phyloP scores from a whole-genome alignment of 2,888 invertebrate genomes.

The Apamea crenata region DNA sequence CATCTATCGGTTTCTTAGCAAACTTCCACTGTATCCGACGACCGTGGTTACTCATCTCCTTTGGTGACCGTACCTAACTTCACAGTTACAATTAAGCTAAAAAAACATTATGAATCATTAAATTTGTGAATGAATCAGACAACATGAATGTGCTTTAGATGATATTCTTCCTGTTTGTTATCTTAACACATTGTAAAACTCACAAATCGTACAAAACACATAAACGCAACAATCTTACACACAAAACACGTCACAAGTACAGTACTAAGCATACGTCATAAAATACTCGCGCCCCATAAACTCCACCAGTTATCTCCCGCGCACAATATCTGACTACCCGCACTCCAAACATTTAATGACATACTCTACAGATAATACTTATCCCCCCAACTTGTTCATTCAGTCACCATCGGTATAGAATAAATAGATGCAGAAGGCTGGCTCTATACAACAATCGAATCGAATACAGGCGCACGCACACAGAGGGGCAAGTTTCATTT shows the following conservation, averaged over 20 bases:
- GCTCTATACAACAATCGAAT: background rate
- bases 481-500: too few relatives aligned
- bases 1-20: too few relatives aligned
- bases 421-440: background rate
- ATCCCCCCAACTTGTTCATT: constrained; percentile 48
- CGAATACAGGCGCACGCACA: too few relatives aligned
- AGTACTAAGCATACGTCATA: constrained; percentile 42
- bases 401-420: constrained; percentile 4
- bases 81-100: background rate
- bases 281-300: constrained; percentile 48
- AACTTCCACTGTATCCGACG: too few relatives aligned
- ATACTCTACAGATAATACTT: constrained; percentile 50
- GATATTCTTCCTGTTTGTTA: background rate
- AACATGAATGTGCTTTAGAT: background rate
- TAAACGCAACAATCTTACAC: constrained; percentile 27
- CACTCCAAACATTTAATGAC: constrained; percentile 63
- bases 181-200: background rate
- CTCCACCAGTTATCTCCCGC: constrained; percentile 39
- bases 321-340: constrained; percentile 50
- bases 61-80: too few relatives aligned
- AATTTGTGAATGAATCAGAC: background rate
- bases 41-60: too few relatives aligned
- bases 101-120: background rate
- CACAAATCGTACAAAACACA: constrained; percentile 1
- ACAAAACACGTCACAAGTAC: constrained; percentile 15